Evolutionary conservation across 2,888 invertebrate species (phyloP), one percentile per base, ranked within the genome.

Genomic region (Drosophila stalkeri): DNA sequence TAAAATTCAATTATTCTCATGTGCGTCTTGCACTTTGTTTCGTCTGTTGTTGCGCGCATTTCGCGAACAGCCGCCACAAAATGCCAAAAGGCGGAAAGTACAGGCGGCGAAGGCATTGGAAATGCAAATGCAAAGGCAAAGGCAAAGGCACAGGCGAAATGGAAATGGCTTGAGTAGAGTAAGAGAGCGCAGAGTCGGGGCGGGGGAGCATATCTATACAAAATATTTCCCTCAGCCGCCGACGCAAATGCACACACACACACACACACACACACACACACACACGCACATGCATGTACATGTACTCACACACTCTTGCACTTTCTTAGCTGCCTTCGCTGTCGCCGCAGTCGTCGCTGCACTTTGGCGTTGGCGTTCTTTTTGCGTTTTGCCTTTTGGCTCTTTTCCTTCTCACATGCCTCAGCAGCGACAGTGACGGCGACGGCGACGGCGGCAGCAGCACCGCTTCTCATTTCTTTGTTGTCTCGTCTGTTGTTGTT

Each of bases 1-100:
- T 92, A 92, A 92, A 92, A 92, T 92, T 92, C 92, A 92, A 92
- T 92, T 92, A 92, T 92, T 92, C 92, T 90, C 87, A 76, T 90
- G 86, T 91, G 82, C 91, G 90, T 91, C 91, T 92, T 90, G 91
- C 89, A 90, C 83, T 90, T 89, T 90, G 87, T 86, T 92, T 92
- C 90, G 89, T 86, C 86, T 86, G 81, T 91, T 90, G 91, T 92
- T 90, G 89, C 87, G 84, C 85, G 90, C 80, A 86, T 82, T 89
- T 89, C 81, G 88, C 86, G 82, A 84, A 86, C 74, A 88, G 77
- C 70, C 77, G 83, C 75, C 79, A 70, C 77, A 88, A 88, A 85
- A 81, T 84, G 86, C 78, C 84, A 82, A 78, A 84, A 87, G 79
- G 79, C 82, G 72, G 79, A 87, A 86, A 85, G 86, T 83, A 86